Percentiles rank a stretch among this genome's conserved stretches.
Conservation (phyloP, 2,797 vertebrate genomes). For the Peromyscus eremicus region DNA sequence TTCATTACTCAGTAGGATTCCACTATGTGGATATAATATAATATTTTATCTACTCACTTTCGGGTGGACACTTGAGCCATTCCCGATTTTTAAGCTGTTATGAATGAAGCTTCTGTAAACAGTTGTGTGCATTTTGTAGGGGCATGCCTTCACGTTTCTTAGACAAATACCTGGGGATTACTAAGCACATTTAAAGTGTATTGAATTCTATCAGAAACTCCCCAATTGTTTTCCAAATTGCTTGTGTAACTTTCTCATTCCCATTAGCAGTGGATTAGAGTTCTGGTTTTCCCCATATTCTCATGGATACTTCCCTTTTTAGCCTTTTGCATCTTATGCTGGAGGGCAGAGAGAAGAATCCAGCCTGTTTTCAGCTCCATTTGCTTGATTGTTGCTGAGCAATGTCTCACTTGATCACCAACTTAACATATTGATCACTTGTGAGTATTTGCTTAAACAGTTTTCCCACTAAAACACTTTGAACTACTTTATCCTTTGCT, state of each 20-base stretch:
- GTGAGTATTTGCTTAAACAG: constrained; percentile 31
- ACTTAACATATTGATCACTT: constrained; percentile 16
- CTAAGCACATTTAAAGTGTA: background rate
- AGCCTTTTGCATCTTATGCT: background rate
- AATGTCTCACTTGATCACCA: background rate
- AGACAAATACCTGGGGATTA: background rate
- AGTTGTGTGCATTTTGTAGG: background rate
- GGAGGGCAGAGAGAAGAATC: background rate
- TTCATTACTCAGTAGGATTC: constrained; percentile 27
- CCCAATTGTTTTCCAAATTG: constrained; percentile 11
- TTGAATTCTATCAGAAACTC: constrained; percentile 49
- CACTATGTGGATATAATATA: background rate
- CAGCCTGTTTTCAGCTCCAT: background rate
- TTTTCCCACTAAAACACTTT: background rate
- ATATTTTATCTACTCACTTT: constrained; percentile 15
- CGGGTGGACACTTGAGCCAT: background rate
- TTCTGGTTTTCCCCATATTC: background rate
- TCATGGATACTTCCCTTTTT: background rate
- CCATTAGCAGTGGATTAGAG: background rate
- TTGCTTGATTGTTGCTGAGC: constrained; percentile 1
- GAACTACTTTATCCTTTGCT: background rate
- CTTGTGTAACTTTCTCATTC: background rate
- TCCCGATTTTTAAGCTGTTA: background rate
- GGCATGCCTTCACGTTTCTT: background rate
- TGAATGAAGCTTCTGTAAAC: background rate